A percentile compares a stretch with the other conserved stretches of the same genome.
phyloP scores from a whole-genome alignment of 2,888 invertebrate species.

The Candidula unifasciata region DNA sequence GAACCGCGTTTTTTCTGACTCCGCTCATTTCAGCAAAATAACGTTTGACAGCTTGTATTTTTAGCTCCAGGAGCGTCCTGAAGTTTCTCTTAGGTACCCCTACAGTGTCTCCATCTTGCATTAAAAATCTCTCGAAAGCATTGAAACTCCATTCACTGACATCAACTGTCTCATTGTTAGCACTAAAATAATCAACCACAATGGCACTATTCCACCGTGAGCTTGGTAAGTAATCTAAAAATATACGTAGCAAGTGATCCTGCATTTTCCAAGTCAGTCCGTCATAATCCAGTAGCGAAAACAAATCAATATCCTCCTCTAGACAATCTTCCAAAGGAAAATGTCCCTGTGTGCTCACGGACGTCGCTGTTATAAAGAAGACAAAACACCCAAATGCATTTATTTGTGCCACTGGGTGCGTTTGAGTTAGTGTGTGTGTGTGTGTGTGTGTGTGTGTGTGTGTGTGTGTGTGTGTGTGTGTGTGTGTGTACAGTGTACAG shows the following conservation, averaged over 20 bases:
- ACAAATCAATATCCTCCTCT: background rate
- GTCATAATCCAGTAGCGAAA: background rate
- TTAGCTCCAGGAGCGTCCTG: background rate
- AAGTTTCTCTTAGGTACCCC: background rate
- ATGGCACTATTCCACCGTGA: no score
- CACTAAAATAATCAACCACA: background rate
- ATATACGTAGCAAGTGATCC: no score
- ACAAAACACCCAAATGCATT: no score
- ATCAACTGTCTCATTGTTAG: background rate
- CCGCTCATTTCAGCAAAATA: background rate
- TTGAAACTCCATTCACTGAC: background rate
- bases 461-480: no score
- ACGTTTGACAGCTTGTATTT: background rate
- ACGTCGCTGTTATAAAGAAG: background rate
- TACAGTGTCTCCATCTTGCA: background rate
- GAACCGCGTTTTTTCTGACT: background rate
- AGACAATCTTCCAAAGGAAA: background rate
- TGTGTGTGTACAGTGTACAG: no score
- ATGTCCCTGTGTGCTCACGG: background rate
- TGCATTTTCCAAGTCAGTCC: no score
- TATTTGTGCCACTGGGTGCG: no score
- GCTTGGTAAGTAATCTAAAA: no score
- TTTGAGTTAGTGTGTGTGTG: no score
- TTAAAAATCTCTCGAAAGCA: background rate
- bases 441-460: no score